Evolutionary conservation across 2,113 vertebrate species (phyloP).

Genomic region (Polypterus senegalus): DNA sequence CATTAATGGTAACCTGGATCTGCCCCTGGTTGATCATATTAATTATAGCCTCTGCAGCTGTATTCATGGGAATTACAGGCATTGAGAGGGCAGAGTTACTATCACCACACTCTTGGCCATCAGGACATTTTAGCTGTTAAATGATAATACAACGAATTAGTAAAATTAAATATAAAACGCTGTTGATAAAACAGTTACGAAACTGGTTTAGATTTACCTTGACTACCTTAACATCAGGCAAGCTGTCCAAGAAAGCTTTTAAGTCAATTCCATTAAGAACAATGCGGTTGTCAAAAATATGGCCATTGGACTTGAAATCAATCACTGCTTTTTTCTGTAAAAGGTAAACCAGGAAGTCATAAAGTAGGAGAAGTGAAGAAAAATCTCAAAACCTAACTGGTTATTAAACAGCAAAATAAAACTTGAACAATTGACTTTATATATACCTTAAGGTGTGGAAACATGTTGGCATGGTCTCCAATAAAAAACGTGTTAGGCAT

Average conservation of each 20-base stretch:
- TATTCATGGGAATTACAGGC: conserved; percentile 98
- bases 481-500: conserved; percentile 98
- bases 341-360: conserved; percentile 6
- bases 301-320: conserved; percentile 97
- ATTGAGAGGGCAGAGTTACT: conserved; percentile 78
- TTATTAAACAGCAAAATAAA: background rate
- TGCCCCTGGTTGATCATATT: conserved; percentile 98
- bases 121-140: conserved; percentile 81
- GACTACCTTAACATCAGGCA: conserved; percentile 92
- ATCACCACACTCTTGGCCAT: conserved; percentile 71
- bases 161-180: background rate
- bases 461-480: conserved; percentile 97
- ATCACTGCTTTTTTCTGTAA: conserved; percentile 96
- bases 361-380: conserved; percentile 1
- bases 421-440: background rate
- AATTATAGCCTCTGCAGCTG: conserved; percentile 92
- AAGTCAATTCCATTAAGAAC: conserved; percentile 94
- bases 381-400: background rate
- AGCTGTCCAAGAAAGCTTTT: conserved; percentile 92
- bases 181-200: background rate
- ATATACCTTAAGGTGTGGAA: conserved; percentile 87
- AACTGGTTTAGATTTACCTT: conserved; percentile 56
- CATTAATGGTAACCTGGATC: conserved; percentile 95
- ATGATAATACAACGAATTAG: background rate
- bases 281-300: conserved; percentile 97